Evolutionary conservation across 2,113 vertebrate genomes (phyloP).

Genomic region (Gambusia affinis): DNA sequence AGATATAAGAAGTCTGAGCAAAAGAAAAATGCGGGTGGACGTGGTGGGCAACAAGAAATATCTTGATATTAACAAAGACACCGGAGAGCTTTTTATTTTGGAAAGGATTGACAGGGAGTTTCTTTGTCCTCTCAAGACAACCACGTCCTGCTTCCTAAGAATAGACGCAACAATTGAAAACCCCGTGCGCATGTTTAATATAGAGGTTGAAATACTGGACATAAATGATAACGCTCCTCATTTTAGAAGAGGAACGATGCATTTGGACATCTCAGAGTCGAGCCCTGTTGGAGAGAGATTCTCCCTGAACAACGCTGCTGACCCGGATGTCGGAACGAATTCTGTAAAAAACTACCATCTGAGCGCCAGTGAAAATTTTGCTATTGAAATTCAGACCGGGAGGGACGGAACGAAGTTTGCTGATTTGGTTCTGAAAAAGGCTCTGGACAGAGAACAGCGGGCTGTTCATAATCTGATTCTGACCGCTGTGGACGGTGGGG

Average conservation of each 20-base stretch:
- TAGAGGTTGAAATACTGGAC: slow-evolving; percentile 18
- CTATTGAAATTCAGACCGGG: slow-evolving; percentile 68
- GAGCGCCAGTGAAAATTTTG: slow-evolving; percentile 66
- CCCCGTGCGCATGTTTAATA: slow-evolving; percentile 16
- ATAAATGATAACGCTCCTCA: slow-evolving; percentile 46
- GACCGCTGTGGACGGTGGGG: slow-evolving; percentile 76
- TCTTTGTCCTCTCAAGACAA: background rate
- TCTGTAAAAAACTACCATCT: slow-evolving; percentile 71
- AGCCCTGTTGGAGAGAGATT: slow-evolving; percentile 69
- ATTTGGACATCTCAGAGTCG: slow-evolving; percentile 72
- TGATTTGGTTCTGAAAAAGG: slow-evolving; percentile 62
- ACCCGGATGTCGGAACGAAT: slow-evolving; percentile 71
- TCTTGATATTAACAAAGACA: slow-evolving; percentile 82
- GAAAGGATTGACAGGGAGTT: slow-evolving; percentile 80
- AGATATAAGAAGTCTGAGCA: slow-evolving; percentile 58
- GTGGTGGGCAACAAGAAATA: slow-evolving; percentile 67
- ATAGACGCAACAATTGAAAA: slow-evolving; percentile 11
- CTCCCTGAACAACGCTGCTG: slow-evolving; percentile 72
- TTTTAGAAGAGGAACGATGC: slow-evolving; percentile 74
- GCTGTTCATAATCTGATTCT: slow-evolving; percentile 72
- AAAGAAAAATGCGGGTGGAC: slow-evolving; percentile 68
- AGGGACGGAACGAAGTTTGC: slow-evolving; percentile 75
- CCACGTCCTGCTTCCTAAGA: background rate
- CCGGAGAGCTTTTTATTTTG: slow-evolving; percentile 77
- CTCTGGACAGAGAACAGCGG: slow-evolving; percentile 67